These are phyloP conservation scores for Chionodraco myersi DNA, from an alignment of 2,113 vertebrate genomes.

Conservation along the genomic window DNA sequence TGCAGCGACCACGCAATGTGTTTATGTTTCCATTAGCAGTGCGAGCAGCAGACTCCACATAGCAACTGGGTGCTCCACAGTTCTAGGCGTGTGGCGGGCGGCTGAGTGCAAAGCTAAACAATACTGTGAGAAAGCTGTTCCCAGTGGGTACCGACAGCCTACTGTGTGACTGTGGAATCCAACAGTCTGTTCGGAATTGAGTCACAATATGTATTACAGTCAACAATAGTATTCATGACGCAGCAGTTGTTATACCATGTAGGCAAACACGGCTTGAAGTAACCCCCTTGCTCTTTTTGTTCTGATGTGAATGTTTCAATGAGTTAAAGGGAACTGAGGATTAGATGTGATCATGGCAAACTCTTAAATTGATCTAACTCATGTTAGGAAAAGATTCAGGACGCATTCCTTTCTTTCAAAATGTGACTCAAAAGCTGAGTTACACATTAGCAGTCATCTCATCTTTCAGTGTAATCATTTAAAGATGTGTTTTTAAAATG, in stretches of 20 bases:
- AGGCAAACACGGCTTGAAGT: conserved; percentile 16
- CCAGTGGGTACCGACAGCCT: conserved; percentile 55
- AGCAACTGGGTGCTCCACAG: conserved; percentile 48
- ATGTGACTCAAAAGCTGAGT: conserved; percentile 2
- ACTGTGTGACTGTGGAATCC: conserved; percentile 43
- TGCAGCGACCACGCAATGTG: conserved; percentile 27
- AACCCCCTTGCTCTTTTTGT: background rate
- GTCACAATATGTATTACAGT: conserved; percentile 45
- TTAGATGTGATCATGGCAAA: background rate
- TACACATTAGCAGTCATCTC: background rate
- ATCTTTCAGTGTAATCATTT: background rate
- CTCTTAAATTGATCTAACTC: background rate
- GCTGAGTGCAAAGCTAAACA: conserved; percentile 65
- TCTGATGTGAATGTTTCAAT: background rate
- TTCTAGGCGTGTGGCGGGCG: conserved; percentile 33
- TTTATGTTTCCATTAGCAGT: conserved; percentile 66
- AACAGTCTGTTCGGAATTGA: conserved; percentile 57
- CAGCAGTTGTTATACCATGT: conserved; percentile 21
- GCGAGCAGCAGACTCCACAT: conserved; percentile 49
- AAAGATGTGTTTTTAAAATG: background rate
- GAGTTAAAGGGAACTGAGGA: background rate
- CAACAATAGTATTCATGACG: conserved; percentile 40
- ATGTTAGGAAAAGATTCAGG: background rate
- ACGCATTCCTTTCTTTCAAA: background rate
- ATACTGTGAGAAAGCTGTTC: conserved; percentile 73